Conservation (phyloP, 2,113 vertebrate genomes). For the Sigmodon hispidus region DNA sequence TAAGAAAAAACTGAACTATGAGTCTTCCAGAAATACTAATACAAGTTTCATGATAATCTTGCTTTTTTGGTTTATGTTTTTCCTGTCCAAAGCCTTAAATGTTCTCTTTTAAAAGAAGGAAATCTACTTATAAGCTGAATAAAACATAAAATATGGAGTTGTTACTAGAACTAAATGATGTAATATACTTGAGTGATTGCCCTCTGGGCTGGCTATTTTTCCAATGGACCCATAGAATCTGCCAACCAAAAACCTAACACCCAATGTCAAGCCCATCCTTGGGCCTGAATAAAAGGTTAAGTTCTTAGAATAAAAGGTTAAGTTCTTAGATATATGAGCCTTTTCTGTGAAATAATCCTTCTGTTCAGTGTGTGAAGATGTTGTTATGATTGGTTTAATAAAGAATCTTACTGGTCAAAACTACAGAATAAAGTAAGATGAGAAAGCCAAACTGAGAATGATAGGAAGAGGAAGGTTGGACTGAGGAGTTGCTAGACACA, state of each 20-base stretch:
- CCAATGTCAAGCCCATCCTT: neutral
- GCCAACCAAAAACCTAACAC: neutral
- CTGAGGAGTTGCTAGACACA: no score
- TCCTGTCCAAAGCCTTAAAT: neutral
- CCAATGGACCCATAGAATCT: neutral
- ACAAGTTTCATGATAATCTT: neutral
- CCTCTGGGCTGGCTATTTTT: neutral
- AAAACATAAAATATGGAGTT: no score
- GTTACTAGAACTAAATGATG: neutral
- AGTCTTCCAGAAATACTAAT: neutral
- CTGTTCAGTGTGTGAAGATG: no score
- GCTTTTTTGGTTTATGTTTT: no score
- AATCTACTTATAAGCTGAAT: neutral
- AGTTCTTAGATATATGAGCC: neutral
- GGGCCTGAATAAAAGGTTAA: rapidly evolving
- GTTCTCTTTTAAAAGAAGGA: constrained; percentile 27
- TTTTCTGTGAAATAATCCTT: no score
- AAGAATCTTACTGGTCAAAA: no score
- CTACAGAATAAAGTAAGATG: no score
- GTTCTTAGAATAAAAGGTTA: neutral
- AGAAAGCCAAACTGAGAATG: no score
- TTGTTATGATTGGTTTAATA: no score
- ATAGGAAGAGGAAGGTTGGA: no score
- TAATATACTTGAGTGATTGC: neutral
- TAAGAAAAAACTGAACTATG: neutral